Evolutionary conservation across 2,797 vertebrate genomes (phyloP), one percentile per base, ranked within the genome.

Genomic region (Ctenopoma multispine): DNA sequence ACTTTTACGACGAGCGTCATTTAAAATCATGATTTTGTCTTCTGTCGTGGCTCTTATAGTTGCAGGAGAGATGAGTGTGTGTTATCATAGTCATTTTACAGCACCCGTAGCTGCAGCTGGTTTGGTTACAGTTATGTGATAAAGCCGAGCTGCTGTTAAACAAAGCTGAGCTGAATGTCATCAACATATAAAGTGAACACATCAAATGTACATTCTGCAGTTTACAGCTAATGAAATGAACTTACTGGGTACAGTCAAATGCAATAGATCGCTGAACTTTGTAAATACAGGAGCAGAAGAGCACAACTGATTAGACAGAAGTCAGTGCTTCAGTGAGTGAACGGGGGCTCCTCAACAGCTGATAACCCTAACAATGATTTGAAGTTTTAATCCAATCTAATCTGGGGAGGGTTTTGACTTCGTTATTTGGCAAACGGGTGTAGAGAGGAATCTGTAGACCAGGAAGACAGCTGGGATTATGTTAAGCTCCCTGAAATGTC

Each of bases 91-190:
- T 48, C 63, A 15, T 1, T 80, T 80, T 77, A 79, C 24, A 44
- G 54, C 65, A 58, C 63, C 56, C 51, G 63, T n/a, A 27, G 34
- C 51, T 38, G 2, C 69, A 49, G 63, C 68, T 76, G 55, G 49
- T 85, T 87, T 87, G 84, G 20, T n/a, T 63, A 80, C 54, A 48
- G 56, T 38, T 55, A 1, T 7, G 54, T 60, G 50, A 86, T 74
- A 76, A 80, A 76, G 47, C 31, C 41, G 47, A 81, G 20, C 48
- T 55, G 49, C 12, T 11, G 3, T 3, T 38, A 14, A 21, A 20
- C 20, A 13, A 7, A 66, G 62, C 7, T 41, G 53, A 60, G 47
- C 7, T 34, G 13, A 34, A 36, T 40, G 14, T 40, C 6, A 58
- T 18, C 20, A 49, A 43, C 24, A 41, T 23, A 23, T 9, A 49